Percentiles rank a stretch among this genome's conserved stretches.
These are phyloP conservation scores for Lepidurus packardi DNA, from an alignment of 1,140 invertebrate genomes.

Conservation along the genomic window DNA sequence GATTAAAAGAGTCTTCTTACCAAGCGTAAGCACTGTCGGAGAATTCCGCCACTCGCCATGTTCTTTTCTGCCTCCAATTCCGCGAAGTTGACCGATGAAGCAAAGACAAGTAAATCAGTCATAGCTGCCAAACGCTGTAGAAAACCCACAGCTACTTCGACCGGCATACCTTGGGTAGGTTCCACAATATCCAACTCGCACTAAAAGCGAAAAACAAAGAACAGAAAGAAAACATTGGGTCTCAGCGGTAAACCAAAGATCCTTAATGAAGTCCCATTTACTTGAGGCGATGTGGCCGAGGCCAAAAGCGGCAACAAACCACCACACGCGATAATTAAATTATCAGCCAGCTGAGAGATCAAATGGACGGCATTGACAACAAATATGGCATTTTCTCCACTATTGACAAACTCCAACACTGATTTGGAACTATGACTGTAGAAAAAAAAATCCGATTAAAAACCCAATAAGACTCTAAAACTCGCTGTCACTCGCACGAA, in stretches of 20 bases:
- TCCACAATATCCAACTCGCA: slow-evolving; percentile 97
- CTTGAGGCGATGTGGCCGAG: slow-evolving; percentile 96
- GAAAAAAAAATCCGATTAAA: slow-evolving; percentile 37
- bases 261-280: slow-evolving; percentile 47
- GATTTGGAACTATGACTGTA: slow-evolving; percentile 89
- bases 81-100: slow-evolving; percentile 91
- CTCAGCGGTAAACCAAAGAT: background rate
- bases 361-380: slow-evolving; percentile 98
- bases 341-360: slow-evolving; percentile 97
- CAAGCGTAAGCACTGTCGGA: slow-evolving; percentile 91
- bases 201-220: slow-evolving; percentile 50
- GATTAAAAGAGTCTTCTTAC: slow-evolving; percentile 52
- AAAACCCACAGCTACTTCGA: slow-evolving; percentile 94
- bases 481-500: too few relatives aligned
- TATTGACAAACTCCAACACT: slow-evolving; percentile 96
- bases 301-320: slow-evolving; percentile 92
- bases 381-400: slow-evolving; percentile 95
- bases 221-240: slow-evolving; percentile 15
- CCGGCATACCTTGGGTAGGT: slow-evolving; percentile 95
- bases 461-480: background rate
- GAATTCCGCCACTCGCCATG: slow-evolving; percentile 97
- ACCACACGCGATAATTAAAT: slow-evolving; percentile 97
- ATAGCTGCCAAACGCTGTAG: slow-evolving; percentile 94
- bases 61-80: slow-evolving; percentile 99
- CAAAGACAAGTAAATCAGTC: slow-evolving; percentile 97